Evolutionary conservation across 2,888 invertebrate genomes (phyloP).

Genomic region (Lathronympha strigana): DNA sequence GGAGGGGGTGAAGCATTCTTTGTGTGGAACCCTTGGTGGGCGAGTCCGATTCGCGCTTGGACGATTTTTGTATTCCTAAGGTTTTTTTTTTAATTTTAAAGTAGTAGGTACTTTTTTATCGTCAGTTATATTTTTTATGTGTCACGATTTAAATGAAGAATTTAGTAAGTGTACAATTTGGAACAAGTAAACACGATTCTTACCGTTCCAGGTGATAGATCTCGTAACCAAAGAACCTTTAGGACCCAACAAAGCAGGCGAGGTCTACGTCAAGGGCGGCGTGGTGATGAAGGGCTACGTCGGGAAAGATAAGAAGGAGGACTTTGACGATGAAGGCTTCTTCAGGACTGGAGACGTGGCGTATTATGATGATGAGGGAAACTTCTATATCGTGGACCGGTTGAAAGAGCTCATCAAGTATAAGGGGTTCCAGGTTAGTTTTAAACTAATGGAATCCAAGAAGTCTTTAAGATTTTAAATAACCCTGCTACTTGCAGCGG

Average conservation of each 20-base stretch:
- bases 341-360: slow-evolving; percentile 51
- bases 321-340: slow-evolving; percentile 49
- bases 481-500: too few relatives aligned
- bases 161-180: too few relatives aligned
- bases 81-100: too few relatives aligned
- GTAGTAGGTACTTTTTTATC: too few relatives aligned
- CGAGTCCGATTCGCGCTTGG: too few relatives aligned
- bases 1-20: too few relatives aligned
- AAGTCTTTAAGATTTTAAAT: background rate
- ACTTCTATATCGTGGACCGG: slow-evolving; percentile 49
- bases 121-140: too few relatives aligned
- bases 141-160: too few relatives aligned
- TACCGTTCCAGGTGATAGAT: slow-evolving; percentile 53
- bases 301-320: slow-evolving; percentile 32
- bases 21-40: too few relatives aligned
- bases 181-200: too few relatives aligned
- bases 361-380: slow-evolving; percentile 49
- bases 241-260: slow-evolving; percentile 38
- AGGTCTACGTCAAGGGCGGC: slow-evolving; percentile 40
- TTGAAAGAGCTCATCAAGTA: slow-evolving; percentile 53
- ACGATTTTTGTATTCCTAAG: too few relatives aligned
- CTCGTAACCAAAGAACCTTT: slow-evolving; percentile 20
- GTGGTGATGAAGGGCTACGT: slow-evolving; percentile 42
- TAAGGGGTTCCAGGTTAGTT: slow-evolving; percentile 46
- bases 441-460: background rate